These are phyloP conservation scores for Eretmocerus hayati DNA, from an alignment of 2,888 invertebrate species.

Conservation along the genomic window DNA sequence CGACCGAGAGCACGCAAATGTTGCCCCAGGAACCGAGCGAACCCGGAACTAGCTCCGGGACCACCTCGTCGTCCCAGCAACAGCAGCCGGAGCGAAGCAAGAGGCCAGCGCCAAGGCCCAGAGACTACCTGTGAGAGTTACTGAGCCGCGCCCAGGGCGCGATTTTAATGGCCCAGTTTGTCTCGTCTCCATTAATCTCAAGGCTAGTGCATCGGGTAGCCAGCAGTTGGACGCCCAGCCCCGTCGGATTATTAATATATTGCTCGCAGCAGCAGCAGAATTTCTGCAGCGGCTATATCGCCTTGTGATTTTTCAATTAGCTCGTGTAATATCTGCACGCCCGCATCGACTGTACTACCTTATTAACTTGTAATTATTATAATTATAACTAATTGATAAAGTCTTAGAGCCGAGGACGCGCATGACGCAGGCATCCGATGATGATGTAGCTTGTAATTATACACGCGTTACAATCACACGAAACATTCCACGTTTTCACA, in stretches of 20 bases:
- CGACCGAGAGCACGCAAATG: slow-evolving; percentile 55
- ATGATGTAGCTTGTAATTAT: no score
- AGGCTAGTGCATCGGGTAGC: slow-evolving; percentile 31
- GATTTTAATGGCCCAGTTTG: no score
- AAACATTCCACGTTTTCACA: background rate
- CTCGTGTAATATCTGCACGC: background rate
- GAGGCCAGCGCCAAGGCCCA: slow-evolving; percentile 42
- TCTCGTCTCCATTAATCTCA: no score
- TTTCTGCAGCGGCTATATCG: no score
- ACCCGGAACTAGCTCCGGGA: slow-evolving; percentile 38
- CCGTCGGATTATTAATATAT: no score
- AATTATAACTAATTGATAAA: no score
- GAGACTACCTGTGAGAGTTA: slow-evolving; percentile 45
- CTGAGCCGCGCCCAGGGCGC: slow-evolving; percentile 11
- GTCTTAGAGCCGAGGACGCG: no score
- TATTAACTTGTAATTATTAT: no score
- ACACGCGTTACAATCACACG: background rate
- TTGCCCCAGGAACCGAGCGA: slow-evolving; percentile 33
- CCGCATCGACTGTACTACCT: no score
- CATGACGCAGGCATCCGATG: no score
- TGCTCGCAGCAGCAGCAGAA: no score
- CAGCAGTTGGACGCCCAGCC: no score
- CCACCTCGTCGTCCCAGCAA: slow-evolving; percentile 38
- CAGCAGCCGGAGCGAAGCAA: slow-evolving; percentile 33
- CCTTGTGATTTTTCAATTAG: slow-evolving; percentile 19